Conservation (phyloP, 2,797 vertebrate species). For the Molossus alvarezi region DNA sequence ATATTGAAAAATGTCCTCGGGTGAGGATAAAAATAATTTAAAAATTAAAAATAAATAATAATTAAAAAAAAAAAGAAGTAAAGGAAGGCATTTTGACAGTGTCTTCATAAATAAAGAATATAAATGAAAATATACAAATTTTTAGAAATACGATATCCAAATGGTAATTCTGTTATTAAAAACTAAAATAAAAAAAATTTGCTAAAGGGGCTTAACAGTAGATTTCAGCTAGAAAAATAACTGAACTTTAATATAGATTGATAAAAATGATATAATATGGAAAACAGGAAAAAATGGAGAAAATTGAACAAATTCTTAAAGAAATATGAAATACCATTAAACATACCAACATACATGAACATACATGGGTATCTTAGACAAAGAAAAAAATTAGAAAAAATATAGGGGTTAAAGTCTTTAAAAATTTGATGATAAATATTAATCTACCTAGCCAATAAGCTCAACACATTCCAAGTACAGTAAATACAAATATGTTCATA, state of each 20-base stretch:
- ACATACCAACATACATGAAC: background rate
- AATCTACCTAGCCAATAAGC: background rate
- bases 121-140: background rate
- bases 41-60: too few species aligned
- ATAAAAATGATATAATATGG: background rate
- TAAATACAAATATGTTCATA: background rate
- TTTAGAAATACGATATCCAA: background rate
- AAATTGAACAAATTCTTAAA: background rate
- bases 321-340: background rate
- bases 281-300: background rate
- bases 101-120: background rate
- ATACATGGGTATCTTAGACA: background rate
- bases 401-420: background rate
- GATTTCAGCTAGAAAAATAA: background rate
- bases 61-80: slow-evolving; percentile 12
- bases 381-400: background rate
- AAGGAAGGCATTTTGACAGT: background rate
- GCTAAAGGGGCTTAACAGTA: background rate
- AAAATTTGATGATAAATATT: background rate
- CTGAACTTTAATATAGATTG: background rate
- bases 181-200: background rate
- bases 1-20: too few species aligned
- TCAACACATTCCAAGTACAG: background rate
- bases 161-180: background rate
- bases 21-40: too few species aligned